Conservation (phyloP, 2,888 invertebrate species). For the Cephus sareptanus region DNA sequence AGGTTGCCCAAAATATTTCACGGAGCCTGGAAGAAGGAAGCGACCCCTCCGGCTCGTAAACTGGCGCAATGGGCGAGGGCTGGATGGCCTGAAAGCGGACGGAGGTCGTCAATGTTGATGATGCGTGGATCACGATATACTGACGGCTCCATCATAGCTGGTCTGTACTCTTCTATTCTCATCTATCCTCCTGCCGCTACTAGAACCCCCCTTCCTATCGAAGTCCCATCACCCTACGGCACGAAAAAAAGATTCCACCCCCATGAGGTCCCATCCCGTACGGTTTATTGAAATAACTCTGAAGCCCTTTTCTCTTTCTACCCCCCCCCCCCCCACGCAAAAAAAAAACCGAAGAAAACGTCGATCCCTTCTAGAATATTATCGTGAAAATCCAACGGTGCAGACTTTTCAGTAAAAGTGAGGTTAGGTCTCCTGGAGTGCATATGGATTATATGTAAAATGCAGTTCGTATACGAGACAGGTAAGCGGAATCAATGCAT, state of each 20-base stretch:
- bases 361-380: not conserved
- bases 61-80: conserved; percentile 42
- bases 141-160: conserved; percentile 52
- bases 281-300: conserved; percentile 53
- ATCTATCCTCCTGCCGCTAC: conserved; percentile 10
- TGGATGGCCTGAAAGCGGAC: conserved; percentile 49
- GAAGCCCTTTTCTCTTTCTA: conserved; percentile 8
- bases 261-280: conserved; percentile 36
- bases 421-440: not conserved
- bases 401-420: not conserved
- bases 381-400: not conserved
- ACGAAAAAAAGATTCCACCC: conserved; percentile 34
- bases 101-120: conserved; percentile 65
- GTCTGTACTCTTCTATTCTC: conserved; percentile 9
- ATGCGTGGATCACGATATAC: conserved; percentile 64
- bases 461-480: not conserved
- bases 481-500: not conserved
- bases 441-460: not conserved
- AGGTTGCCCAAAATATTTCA: conserved; percentile 20
- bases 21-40: conserved; percentile 33
- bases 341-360: not conserved
- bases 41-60: conserved; percentile 53
- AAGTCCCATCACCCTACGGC: not conserved
- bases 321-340: not conserved
- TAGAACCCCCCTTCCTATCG: conserved; percentile 13